These are phyloP conservation scores for Timema cristinae DNA, from an alignment of 2,888 invertebrate genomes.

Conservation along the genomic window DNA sequence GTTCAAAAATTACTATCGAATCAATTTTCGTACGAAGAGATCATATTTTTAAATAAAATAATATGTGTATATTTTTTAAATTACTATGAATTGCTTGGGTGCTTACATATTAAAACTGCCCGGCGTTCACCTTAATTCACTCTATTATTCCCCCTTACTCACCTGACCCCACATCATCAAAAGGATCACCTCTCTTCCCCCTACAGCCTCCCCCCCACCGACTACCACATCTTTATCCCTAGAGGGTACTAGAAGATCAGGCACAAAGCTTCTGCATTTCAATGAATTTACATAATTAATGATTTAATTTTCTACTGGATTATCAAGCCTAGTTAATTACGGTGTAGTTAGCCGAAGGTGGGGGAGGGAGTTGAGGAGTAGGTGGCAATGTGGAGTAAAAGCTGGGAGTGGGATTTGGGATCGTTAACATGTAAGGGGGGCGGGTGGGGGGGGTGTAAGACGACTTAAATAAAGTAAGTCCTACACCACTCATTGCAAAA, in stretches of 20 bases:
- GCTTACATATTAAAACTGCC: background rate
- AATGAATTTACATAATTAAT: conserved; percentile 31
- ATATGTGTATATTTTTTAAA: no score
- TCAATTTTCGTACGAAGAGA: no score
- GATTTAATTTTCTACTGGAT: conserved; percentile 31
- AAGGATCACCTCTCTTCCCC: background rate
- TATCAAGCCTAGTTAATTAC: conserved; percentile 26
- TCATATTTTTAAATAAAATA: no score
- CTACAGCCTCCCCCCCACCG: background rate
- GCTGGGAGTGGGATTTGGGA: background rate
- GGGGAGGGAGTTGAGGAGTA: background rate
- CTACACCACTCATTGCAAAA: conserved; percentile 1
- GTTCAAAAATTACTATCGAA: no score
- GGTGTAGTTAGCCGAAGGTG: background rate
- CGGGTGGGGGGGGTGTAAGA: background rate
- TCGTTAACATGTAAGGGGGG: background rate
- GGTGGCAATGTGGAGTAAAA: background rate
- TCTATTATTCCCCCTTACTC: background rate
- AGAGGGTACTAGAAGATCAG: conserved; percentile 17
- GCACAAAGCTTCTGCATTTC: conserved; percentile 26
- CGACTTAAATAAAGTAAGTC: conserved; percentile 1
- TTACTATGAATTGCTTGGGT: no score
- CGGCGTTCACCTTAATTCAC: background rate
- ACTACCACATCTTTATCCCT: conserved; percentile 7
- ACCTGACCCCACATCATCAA: background rate